A percentile compares a stretch with the other conserved stretches of the same genome.
phyloP scores from a whole-genome alignment of 1,140 invertebrate species.

The Nephila pilipes region DNA sequence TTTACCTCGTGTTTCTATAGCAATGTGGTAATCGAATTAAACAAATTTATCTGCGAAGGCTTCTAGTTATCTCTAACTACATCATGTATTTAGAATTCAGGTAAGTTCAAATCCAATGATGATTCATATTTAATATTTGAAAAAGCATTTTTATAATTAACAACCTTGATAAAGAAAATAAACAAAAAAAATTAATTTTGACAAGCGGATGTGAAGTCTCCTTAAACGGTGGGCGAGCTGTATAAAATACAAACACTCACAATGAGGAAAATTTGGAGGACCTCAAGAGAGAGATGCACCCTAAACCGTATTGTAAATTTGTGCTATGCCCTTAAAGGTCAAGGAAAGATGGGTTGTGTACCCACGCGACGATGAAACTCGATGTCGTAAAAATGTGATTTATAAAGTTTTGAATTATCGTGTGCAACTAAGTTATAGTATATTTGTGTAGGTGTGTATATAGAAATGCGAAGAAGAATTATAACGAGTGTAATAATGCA shows the following conservation, averaged over 20 bases:
- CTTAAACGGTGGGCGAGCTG: neutral
- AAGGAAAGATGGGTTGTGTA: neutral
- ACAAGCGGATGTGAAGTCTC: too few relatives aligned
- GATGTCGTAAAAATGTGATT: slow-evolving; percentile 35
- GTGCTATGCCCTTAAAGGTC: slow-evolving; percentile 9
- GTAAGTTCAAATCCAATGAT: too few relatives aligned
- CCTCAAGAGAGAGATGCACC: neutral
- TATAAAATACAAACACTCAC: neutral
- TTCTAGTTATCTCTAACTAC: too few relatives aligned
- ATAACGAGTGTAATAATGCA: neutral
- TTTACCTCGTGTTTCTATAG: too few relatives aligned
- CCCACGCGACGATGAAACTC: slow-evolving; percentile 45
- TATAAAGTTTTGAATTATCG: slow-evolving; percentile 33
- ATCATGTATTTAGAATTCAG: too few relatives aligned
- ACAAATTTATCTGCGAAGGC: too few relatives aligned
- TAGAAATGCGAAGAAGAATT: neutral
- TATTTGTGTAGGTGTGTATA: slow-evolving; percentile 7
- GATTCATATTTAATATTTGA: too few relatives aligned
- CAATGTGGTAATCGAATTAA: too few relatives aligned
- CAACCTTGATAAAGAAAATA: too few relatives aligned
- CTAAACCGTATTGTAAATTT: neutral
- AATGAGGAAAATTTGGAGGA: neutral
- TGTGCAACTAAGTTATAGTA: neutral
- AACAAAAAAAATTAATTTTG: too few relatives aligned
- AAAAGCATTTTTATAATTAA: too few relatives aligned